A percentile compares a stretch with the other conserved stretches of the same genome.
These are phyloP conservation scores for Hermodice carunculata DNA, from an alignment of 2,888 invertebrate species.

Conservation along the genomic window DNA sequence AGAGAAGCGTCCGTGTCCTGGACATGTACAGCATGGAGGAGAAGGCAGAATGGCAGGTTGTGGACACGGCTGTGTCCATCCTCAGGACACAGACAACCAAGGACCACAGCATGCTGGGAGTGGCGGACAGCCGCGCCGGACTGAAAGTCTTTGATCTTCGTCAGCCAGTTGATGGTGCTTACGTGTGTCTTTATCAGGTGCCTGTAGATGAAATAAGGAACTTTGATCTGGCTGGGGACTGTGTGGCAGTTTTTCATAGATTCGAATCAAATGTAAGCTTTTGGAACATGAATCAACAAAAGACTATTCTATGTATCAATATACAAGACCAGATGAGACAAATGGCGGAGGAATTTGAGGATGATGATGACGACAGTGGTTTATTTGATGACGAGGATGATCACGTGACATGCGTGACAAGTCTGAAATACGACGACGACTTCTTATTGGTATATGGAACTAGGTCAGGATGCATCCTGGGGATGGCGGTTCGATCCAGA, in stretches of 20 bases:
- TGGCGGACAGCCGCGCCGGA: constrained; percentile 34
- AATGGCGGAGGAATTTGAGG: constrained; percentile 33
- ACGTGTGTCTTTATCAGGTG: constrained; percentile 27
- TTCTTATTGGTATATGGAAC: constrained; percentile 37
- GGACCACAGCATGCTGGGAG: constrained; percentile 35
- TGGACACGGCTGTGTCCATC: constrained; percentile 24
- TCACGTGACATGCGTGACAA: constrained; percentile 35
- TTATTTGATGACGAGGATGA: constrained; percentile 38
- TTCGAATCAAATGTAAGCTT: constrained; percentile 42
- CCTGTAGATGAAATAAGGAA: constrained; percentile 42
- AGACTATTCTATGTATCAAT: constrained; percentile 42
- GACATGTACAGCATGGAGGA: constrained; percentile 11
- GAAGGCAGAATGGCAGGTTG: constrained; percentile 26
- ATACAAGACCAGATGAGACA: constrained; percentile 42
- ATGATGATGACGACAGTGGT: constrained; percentile 35
- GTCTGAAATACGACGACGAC: constrained; percentile 30
- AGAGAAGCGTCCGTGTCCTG: constrained; percentile 27
- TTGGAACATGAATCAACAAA: constrained; percentile 43
- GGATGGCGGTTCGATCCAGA: constrained; percentile 36
- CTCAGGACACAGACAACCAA: constrained; percentile 22
- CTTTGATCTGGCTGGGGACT: constrained; percentile 37
- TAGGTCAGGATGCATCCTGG: constrained; percentile 38
- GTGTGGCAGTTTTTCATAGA: constrained; percentile 41
- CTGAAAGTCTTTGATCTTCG: constrained; percentile 33
- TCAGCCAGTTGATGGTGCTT: constrained; percentile 6